Conservation (phyloP, 37 sponge, comb jelly and placozoan species). For the Chondrilla cf. caribensis region DNA sequence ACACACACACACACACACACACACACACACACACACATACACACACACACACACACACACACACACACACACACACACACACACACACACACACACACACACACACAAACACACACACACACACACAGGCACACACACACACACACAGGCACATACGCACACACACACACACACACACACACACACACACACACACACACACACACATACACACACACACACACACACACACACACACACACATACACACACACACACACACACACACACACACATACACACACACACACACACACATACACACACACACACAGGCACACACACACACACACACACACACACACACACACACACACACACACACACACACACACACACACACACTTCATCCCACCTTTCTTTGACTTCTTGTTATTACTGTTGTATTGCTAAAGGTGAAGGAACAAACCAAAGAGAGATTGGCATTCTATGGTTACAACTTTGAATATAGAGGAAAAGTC, state of each 20-base stretch:
- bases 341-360: slow-evolving; percentile 38
- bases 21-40: too few relatives aligned
- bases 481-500: slow-evolving; percentile 50
- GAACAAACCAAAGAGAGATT: slow-evolving; percentile 35
- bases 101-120: too few relatives aligned
- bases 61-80: too few relatives aligned
- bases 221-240: slow-evolving; percentile 24
- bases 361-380: slow-evolving; percentile 34
- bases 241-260: slow-evolving; percentile 10
- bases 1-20: too few relatives aligned
- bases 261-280: slow-evolving; percentile 16
- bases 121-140: too few relatives aligned
- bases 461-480: slow-evolving; percentile 35
- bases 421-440: neutral
- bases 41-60: too few relatives aligned
- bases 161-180: too few relatives aligned
- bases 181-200: too few relatives aligned
- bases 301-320: slow-evolving; percentile 30
- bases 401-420: neutral
- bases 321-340: slow-evolving; percentile 36
- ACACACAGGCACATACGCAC: too few relatives aligned
- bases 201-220: slow-evolving; percentile 26
- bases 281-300: slow-evolving; percentile 39
- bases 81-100: too few relatives aligned
- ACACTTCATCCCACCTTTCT: neutral